phyloP scores from a whole-genome alignment of 23 tunicate genomes.

The Corella eumyota region DNA sequence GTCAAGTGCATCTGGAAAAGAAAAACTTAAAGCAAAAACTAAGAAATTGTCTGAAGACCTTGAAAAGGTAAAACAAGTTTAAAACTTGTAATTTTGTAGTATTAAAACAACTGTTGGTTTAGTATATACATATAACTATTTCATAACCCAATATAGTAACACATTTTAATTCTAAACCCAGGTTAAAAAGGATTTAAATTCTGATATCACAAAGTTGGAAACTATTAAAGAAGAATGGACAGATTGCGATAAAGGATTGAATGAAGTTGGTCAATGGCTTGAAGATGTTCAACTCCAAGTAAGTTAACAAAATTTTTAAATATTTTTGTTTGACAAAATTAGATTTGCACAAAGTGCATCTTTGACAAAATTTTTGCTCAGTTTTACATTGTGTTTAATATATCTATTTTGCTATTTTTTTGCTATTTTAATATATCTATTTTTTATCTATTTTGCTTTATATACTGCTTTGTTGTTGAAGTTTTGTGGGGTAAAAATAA shows the following conservation, averaged over 20 bases:
- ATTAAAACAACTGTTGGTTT: too few species aligned
- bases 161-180: too few species aligned
- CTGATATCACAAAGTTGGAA: slow-evolving; percentile 12
- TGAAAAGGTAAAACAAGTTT: neutral
- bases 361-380: too few species aligned
- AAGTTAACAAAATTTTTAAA: neutral
- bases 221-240: slow-evolving; percentile 57
- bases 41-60: slow-evolving; percentile 12
- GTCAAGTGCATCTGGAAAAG: slow-evolving; percentile 20
- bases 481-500: too few species aligned
- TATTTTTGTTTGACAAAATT: neutral
- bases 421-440: too few species aligned
- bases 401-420: too few species aligned
- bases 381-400: too few species aligned
- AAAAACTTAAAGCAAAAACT: slow-evolving; percentile 14
- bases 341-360: neutral
- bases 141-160: too few species aligned
- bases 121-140: too few species aligned
- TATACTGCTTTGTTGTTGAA: too few species aligned
- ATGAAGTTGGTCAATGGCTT: slow-evolving; percentile 38
- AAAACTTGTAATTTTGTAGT: neutral
- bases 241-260: slow-evolving; percentile 41
- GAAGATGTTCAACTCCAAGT: slow-evolving; percentile 49
- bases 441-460: too few species aligned
- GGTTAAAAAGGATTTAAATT: too few species aligned